phyloP scores from a whole-genome alignment of 2,888 invertebrate genomes.

The Phytoseiulus persimilis region DNA sequence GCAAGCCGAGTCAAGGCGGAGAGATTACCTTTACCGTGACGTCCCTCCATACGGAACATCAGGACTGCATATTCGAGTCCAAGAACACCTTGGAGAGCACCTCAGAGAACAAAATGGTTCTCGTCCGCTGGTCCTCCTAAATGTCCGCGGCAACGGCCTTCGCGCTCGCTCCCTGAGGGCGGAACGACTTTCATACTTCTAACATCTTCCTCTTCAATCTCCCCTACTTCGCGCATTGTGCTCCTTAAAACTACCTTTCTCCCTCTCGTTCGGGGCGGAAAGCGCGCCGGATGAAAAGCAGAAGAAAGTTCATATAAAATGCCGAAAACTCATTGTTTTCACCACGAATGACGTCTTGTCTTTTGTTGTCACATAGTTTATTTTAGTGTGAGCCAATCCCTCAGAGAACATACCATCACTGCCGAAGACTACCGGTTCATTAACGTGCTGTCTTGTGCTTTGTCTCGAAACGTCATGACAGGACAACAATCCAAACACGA shows the following conservation, averaged over 20 bases:
- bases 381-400: background rate
- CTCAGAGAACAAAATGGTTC: background rate
- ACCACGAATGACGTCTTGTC: too few relatives aligned
- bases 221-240: too few relatives aligned
- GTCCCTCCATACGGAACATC: background rate
- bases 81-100: too few relatives aligned
- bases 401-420: background rate
- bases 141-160: background rate
- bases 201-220: background rate
- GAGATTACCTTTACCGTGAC: background rate
- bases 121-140: background rate
- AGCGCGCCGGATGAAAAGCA: too few relatives aligned
- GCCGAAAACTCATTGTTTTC: too few relatives aligned
- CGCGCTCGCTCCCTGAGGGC: background rate
- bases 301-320: too few relatives aligned
- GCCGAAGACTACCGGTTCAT: background rate
- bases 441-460: background rate
- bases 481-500: background rate
- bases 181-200: background rate
- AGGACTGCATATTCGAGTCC: background rate
- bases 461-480: background rate
- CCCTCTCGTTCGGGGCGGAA: too few relatives aligned
- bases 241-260: too few relatives aligned
- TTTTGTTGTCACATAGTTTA: too few relatives aligned
- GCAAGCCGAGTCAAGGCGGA: background rate